Conservation (phyloP, 2,888 invertebrate genomes). For the Cacoxenus indagator region DNA sequence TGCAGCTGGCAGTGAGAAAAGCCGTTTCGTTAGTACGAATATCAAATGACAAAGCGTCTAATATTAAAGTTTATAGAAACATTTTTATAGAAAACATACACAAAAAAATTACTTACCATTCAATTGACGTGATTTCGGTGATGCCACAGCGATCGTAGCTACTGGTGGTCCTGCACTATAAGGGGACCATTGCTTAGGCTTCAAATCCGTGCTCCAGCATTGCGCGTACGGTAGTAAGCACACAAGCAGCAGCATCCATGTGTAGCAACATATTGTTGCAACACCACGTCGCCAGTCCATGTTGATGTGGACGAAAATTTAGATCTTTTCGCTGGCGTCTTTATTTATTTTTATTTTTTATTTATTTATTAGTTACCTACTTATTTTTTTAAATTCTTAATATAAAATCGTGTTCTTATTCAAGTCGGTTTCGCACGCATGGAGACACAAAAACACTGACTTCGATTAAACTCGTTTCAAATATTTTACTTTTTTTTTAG, state of each 20-base stretch:
- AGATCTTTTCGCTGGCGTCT: no score
- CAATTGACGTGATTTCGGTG: conserved; percentile 38
- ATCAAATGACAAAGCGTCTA: no score
- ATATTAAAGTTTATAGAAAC: no score
- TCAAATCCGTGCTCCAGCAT: conserved; percentile 31
- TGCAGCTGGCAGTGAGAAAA: no score
- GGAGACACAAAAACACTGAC: no score
- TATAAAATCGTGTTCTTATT: no score
- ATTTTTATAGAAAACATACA: not conserved
- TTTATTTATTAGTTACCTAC: no score
- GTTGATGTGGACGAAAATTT: not conserved
- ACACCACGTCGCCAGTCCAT: conserved; percentile 49
- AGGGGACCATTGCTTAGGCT: conserved; percentile 39
- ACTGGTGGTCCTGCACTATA: conserved; percentile 25
- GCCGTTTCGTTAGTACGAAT: no score
- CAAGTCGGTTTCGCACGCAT: no score
- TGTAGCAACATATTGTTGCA: conserved; percentile 30
- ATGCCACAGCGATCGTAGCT: conserved; percentile 25
- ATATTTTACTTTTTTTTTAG: not conserved
- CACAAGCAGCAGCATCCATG: conserved; percentile 36
- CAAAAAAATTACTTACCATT: conserved; percentile 45
- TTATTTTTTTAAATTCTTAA: no score
- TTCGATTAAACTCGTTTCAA: no score
- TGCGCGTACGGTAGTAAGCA: conserved; percentile 38
- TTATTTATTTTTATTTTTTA: no score